A percentile compares a stretch with the other conserved stretches of the same genome.
phyloP scores from a whole-genome alignment of 2,888 invertebrate species.

The Thymelicus acteon region DNA sequence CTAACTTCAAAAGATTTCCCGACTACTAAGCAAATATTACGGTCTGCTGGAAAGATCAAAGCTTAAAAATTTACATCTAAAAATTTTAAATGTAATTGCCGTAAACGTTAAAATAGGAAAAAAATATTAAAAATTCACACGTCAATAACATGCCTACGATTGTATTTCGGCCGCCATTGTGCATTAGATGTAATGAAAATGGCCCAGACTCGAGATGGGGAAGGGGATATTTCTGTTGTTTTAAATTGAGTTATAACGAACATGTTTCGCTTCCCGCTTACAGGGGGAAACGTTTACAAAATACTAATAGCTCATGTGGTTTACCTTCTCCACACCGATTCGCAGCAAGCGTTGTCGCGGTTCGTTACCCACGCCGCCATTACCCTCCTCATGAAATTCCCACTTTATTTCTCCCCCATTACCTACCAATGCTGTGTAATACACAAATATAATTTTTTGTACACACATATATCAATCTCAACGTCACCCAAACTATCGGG shows the following conservation, averaged over 20 bases:
- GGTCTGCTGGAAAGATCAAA: slow-evolving; percentile 10
- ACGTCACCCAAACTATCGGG: slow-evolving; percentile 13
- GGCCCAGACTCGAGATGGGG: not conserved
- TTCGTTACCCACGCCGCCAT: slow-evolving; percentile 62
- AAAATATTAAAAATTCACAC: not conserved
- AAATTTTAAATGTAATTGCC: slow-evolving; percentile 6
- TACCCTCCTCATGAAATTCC: slow-evolving; percentile 63
- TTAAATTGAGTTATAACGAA: not conserved
- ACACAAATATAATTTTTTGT: slow-evolving; percentile 33
- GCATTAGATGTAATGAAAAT: not conserved
- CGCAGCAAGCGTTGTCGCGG: slow-evolving; percentile 50
- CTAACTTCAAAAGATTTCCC: too few species aligned
- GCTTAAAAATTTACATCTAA: not conserved
- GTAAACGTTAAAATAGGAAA: not conserved
- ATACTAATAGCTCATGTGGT: not conserved
- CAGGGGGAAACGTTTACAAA: not conserved
- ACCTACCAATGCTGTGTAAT: slow-evolving; percentile 48
- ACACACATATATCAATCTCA: slow-evolving; percentile 17
- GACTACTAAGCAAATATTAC: too few species aligned
- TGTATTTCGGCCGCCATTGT: not conserved
- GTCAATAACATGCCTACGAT: not conserved
- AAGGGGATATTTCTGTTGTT: not conserved
- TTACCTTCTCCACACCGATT: slow-evolving; percentile 14
- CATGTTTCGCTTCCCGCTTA: not conserved
- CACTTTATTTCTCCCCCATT: slow-evolving; percentile 60